A percentile compares a stretch with the other conserved stretches of the same genome.
Evolutionary conservation across 2,888 invertebrate species (phyloP).

Genomic region (Aphodius granarius): DNA sequence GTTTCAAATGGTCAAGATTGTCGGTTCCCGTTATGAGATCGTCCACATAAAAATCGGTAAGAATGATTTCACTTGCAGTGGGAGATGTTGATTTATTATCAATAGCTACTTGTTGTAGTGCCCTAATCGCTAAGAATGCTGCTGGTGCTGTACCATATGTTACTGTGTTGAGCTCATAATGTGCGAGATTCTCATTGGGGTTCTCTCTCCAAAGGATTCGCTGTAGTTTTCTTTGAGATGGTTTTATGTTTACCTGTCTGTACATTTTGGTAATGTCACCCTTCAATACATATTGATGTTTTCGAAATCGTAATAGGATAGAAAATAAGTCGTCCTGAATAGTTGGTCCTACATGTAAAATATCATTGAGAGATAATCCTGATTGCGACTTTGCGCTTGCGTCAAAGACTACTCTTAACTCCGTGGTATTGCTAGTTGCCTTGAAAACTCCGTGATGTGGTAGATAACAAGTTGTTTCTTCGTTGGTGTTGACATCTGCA

Average conservation of each 20-base stretch:
- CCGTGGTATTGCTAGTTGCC: not conserved
- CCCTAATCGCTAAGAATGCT: conserved; percentile 31
- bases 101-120: conserved; percentile 27
- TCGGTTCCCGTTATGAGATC: conserved; percentile 20
- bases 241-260: conserved; percentile 17
- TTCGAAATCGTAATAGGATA: conserved; percentile 15
- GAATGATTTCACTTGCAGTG: too few species aligned
- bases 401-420: conserved; percentile 12
- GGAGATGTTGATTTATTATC: not conserved
- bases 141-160: conserved; percentile 35
- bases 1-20: too few species aligned
- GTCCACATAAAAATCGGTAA: conserved; percentile 23
- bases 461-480: conserved; percentile 2
- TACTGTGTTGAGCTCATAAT: conserved; percentile 29
- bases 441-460: conserved; percentile 18
- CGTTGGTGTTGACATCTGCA: not conserved
- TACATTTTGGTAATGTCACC: conserved; percentile 28
- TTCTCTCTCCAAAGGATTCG: conserved; percentile 26
- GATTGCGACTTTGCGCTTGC: conserved; percentile 11
- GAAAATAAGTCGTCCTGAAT: conserved; percentile 16
- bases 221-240: conserved; percentile 19
- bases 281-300: conserved; percentile 20
- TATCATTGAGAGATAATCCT: conserved; percentile 16
- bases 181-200: conserved; percentile 15
- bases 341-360: conserved; percentile 13